Base-by-base conservation (phyloP, 2,797 vertebrate genomes). In the Cheirogaleus major region DNA sequence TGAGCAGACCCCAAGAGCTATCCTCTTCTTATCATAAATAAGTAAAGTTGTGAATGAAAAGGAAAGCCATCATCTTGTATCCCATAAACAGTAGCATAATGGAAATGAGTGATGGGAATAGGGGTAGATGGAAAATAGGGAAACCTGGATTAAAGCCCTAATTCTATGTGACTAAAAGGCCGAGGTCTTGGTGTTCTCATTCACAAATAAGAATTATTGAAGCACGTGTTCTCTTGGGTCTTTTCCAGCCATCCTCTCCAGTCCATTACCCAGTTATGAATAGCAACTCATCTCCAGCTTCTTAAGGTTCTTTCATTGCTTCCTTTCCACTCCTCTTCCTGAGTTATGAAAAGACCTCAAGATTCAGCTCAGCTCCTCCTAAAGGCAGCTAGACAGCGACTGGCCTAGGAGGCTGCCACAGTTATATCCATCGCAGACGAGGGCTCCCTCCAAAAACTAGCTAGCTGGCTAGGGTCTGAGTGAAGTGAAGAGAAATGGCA, bases 311-410 rank as follows among this genome's bases (percentile, higher is more conserved):
- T 38, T 93, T 76, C 20, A 57, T 57, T 72, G 65, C 35, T 91
- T 87, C 55, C 59, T 55, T 83, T 89, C 45, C 8, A 80, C 30
- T 65, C 63, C 63, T 84, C 96, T 88, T 93, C 45, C 76, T 84
- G 55, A 79, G 30, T 69, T 69, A 67, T 48, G 25, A 88, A 75
- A 92, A 85, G 38, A 75, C 27, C 32, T 73, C 63, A 57, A 67
- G 27, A 23, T 48, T 91, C 69, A 92, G 25, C 27, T 85, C 23
- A 41, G 50, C 81, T 89, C 50, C 65, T 69, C 5, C 80, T 52
- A 69, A 80, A 79, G 27, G 22, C 57, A 96, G 17, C 45, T n/a
- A 67, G 30, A 92, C 20, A 70, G n/a, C 1, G 30, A 70, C 57
- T 32, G 27, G 41, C 57, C 67, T 48, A 25, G 27, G 13, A 12